Conservation (phyloP, 2,113 vertebrate genomes). For the Irena cyanogastra region DNA sequence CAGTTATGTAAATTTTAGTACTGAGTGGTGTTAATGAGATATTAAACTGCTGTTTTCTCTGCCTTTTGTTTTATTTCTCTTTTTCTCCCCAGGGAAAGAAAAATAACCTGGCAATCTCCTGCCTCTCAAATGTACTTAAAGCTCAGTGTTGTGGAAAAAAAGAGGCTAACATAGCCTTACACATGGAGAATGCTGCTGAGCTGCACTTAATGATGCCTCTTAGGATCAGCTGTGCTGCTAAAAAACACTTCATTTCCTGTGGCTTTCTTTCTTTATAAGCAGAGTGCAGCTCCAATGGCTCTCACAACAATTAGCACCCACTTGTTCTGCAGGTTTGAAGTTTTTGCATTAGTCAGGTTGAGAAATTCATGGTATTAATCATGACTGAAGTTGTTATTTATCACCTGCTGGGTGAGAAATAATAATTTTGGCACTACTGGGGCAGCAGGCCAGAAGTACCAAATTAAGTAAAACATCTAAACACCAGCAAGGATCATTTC, state of each 20-base stretch:
- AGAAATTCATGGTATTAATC: constrained; percentile 83
- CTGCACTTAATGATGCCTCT: constrained; percentile 78
- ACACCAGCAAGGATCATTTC: constrained; percentile 82
- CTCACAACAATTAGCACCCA: constrained; percentile 84
- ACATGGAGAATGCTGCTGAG: constrained; percentile 58
- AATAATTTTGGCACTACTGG: constrained; percentile 87
- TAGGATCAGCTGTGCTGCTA: constrained; percentile 72
- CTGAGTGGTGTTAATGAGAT: background rate
- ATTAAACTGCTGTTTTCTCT: background rate
- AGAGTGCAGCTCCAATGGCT: constrained; percentile 72
- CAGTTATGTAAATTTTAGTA: background rate
- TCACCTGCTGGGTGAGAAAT: constrained; percentile 86
- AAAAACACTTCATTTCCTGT: constrained; percentile 75
- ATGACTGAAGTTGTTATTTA: constrained; percentile 85
- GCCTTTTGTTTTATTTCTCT: background rate
- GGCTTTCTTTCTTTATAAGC: constrained; percentile 72
- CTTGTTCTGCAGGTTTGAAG: constrained; percentile 79
- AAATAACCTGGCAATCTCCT: constrained; percentile 45
- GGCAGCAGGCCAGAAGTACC: constrained; percentile 86
- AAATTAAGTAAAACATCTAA: constrained; percentile 93
- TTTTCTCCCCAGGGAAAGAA: background rate
- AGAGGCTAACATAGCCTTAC: constrained; percentile 9
- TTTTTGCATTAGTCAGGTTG: constrained; percentile 75
- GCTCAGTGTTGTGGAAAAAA: constrained; percentile 23
- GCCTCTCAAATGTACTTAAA: constrained; percentile 64